phyloP scores from a whole-genome alignment of 2,888 invertebrate genomes.

The Euproctis similis region DNA sequence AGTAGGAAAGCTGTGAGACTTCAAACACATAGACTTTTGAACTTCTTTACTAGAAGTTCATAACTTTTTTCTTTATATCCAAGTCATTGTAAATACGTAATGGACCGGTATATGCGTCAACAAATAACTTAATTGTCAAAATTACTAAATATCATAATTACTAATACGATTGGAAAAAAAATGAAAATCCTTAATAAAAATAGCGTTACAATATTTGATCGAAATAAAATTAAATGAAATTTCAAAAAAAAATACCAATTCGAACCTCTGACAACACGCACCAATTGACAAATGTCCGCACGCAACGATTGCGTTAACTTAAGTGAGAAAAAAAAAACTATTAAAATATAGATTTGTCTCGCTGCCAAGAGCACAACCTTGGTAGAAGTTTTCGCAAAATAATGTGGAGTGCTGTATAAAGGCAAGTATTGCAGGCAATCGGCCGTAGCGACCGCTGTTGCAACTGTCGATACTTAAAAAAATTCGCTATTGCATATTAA shows the following conservation, averaged over 20 bases:
- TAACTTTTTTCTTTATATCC: no score
- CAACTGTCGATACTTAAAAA: conserved; percentile 24
- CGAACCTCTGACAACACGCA: conserved; percentile 40
- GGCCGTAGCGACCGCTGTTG: conserved; percentile 39
- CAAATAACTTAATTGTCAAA: no score
- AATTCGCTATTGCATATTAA: conserved; percentile 39
- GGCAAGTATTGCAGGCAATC: conserved; percentile 48
- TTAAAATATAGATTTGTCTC: conserved; percentile 65
- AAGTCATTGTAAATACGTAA: no score
- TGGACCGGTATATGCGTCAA: no score
- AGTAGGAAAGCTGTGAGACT: no score
- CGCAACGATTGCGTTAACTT: conserved; percentile 51
- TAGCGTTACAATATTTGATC: no score
- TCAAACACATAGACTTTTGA: no score
- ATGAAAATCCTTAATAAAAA: conserved; percentile 1
- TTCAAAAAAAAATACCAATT: background rate
- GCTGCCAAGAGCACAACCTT: conserved; percentile 56
- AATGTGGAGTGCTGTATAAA: conserved; percentile 30
- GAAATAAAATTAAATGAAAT: no score
- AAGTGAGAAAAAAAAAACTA: conserved; percentile 39
- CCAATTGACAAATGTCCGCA: conserved; percentile 42
- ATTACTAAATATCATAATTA: background rate
- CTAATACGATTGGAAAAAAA: conserved; percentile 1
- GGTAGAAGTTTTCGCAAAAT: conserved; percentile 53
- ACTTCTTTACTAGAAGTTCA: no score